phyloP scores from a whole-genome alignment of 1,140 invertebrate genomes.

The Polypedilum vanderplanki region DNA sequence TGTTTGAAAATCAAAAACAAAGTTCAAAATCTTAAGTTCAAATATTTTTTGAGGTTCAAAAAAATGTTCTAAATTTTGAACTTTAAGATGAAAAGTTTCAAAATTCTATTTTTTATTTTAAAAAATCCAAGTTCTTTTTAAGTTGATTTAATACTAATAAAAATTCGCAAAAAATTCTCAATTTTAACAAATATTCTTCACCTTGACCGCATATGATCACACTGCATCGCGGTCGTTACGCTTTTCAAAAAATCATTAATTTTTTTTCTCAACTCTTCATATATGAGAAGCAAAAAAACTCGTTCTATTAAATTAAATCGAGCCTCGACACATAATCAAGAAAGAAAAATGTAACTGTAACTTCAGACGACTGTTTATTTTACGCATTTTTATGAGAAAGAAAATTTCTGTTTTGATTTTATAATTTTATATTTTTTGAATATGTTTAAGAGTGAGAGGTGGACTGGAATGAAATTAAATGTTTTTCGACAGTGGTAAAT shows the following conservation, averaged over 20 bases:
- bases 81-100: too few relatives aligned
- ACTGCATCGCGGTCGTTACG: not conserved
- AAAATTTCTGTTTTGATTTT: not conserved
- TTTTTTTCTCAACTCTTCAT: not conserved
- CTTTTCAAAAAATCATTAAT: slow-evolving; percentile 7
- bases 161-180: too few relatives aligned
- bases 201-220: too few relatives aligned
- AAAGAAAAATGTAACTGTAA: slow-evolving; percentile 5
- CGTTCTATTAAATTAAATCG: slow-evolving; percentile 19
- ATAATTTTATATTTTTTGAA: too few relatives aligned
- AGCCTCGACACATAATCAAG: slow-evolving; percentile 3
- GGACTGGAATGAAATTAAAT: slow-evolving; percentile 1
- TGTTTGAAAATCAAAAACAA: too few relatives aligned
- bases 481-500: not conserved
- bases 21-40: too few relatives aligned
- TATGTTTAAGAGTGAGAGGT: not conserved
- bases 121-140: too few relatives aligned
- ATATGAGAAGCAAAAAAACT: slow-evolving; percentile 5
- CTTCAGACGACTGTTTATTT: slow-evolving; percentile 17
- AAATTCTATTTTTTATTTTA: too few relatives aligned
- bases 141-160: too few relatives aligned
- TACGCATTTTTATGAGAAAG: not conserved
- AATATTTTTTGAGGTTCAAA: too few relatives aligned
- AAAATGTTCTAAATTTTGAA: too few relatives aligned
- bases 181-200: too few relatives aligned